Percentiles rank a stretch among this genome's conserved stretches.
Conservation (phyloP, 2,888 invertebrate species). For the Lymantria monacha region DNA sequence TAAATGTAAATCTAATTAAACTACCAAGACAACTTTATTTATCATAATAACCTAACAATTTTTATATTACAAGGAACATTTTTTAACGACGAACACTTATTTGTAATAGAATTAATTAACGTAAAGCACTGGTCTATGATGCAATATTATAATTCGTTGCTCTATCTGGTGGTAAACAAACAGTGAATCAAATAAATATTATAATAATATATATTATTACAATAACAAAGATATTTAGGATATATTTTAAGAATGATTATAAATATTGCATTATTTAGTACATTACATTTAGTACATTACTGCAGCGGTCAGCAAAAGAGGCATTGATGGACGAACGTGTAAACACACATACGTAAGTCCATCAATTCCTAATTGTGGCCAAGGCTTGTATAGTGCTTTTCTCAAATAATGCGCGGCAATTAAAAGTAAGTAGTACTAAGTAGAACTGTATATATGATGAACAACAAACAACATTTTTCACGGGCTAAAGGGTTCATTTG, state of each 20-base stretch:
- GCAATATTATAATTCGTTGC: constrained; percentile 38
- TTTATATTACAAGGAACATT: neutral
- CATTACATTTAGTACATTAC: too few species aligned
- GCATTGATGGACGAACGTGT: too few species aligned
- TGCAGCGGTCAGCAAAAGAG: too few species aligned
- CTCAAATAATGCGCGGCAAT: too few species aligned
- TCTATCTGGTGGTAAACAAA: constrained; percentile 33
- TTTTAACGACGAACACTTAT: neutral
- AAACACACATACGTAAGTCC: too few species aligned
- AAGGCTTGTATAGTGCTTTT: too few species aligned
- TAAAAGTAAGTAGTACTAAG: too few species aligned
- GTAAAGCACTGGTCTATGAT: constrained; percentile 29
- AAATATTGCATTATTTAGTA: neutral
- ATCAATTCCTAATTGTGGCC: too few species aligned
- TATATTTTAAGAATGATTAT: constrained; percentile 6
- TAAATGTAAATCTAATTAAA: neutral
- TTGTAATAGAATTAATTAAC: constrained; percentile 15
- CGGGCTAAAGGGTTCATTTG: too few species aligned
- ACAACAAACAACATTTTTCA: too few species aligned
- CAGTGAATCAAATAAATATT: constrained; percentile 29
- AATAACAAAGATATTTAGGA: constrained; percentile 20
- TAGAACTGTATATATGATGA: too few species aligned
- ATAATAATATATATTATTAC: constrained; percentile 24
- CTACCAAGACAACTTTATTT: neutral
- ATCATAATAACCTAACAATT: neutral